phyloP scores from a whole-genome alignment of 2,797 vertebrate species.

The Enteromius mattozi region DNA sequence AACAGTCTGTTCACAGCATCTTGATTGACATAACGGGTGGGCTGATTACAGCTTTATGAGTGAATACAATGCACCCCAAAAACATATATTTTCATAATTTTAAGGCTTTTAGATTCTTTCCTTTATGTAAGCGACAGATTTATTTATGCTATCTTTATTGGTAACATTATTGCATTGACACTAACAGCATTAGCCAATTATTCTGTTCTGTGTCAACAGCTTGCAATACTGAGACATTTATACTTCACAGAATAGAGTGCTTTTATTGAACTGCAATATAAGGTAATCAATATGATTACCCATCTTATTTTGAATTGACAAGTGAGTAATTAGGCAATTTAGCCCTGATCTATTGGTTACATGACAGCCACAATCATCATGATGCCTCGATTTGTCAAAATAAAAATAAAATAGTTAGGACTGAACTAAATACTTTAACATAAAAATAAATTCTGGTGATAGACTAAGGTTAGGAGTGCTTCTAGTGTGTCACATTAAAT shows the following conservation, averaged over 20 bases:
- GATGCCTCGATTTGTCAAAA: not conserved
- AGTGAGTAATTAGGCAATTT: constrained; percentile 31
- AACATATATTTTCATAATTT: not conserved
- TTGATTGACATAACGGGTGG: not conserved
- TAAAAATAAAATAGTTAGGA: not conserved
- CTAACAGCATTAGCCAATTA: not conserved
- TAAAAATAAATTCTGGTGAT: not conserved
- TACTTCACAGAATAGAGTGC: constrained; percentile 11
- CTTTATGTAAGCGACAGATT: not conserved
- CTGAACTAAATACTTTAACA: not conserved
- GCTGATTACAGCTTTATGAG: not conserved
- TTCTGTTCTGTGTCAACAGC: constrained; percentile 9
- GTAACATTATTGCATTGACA: not conserved
- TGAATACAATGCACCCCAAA: not conserved
- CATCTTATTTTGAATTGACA: constrained; percentile 34
- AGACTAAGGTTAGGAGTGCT: constrained; percentile 18
- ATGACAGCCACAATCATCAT: constrained; percentile 8
- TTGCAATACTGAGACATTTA: constrained; percentile 23
- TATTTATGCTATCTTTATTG: not conserved
- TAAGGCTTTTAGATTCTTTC: not conserved
- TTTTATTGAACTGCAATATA: constrained; percentile 44
- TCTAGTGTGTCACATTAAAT: not conserved
- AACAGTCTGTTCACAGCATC: not conserved
- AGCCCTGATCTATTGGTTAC: constrained; percentile 24
- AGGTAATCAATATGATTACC: constrained; percentile 30